A percentile compares a stretch with the other conserved stretches of the same genome.
Conservation (phyloP, 2,888 invertebrate genomes). For the Drosophila infuscata region DNA sequence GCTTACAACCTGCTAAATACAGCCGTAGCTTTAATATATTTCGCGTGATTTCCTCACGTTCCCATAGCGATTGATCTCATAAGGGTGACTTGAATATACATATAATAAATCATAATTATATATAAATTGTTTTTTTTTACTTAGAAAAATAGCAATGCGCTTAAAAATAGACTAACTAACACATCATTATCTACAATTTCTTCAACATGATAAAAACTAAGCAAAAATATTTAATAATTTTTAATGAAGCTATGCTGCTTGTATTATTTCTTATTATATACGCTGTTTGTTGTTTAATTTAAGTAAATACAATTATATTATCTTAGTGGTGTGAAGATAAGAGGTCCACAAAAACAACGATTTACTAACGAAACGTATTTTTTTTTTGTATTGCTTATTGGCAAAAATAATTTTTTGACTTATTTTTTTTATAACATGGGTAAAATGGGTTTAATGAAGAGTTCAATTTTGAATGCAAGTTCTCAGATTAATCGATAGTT, state of each 20-base stretch:
- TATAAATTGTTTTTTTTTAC: not conserved
- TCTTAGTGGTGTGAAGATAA: conserved; percentile 20
- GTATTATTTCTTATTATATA: conserved; percentile 12
- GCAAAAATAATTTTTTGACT: conserved; percentile 9
- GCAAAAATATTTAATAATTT: not conserved
- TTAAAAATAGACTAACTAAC: conserved; percentile 25
- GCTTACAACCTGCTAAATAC: not conserved
- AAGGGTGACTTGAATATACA: not conserved
- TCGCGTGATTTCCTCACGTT: conserved; percentile 9
- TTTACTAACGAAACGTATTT: not conserved
- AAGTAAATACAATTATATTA: conserved; percentile 25
- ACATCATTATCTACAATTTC: conserved; percentile 35
- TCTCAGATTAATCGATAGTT: not conserved
- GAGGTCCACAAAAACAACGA: not conserved
- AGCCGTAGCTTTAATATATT: conserved; percentile 6
- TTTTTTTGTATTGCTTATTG: not conserved
- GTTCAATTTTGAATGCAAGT: not conserved
- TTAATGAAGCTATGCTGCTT: conserved; percentile 8
- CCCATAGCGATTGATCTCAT: not conserved
- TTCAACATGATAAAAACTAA: conserved; percentile 21
- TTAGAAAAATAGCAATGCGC: conserved; percentile 10
- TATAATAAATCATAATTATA: not conserved
- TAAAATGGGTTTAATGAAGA: not conserved
- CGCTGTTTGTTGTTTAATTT: conserved; percentile 7
- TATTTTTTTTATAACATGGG: not conserved